Evolutionary conservation across 1,140 invertebrate genomes (phyloP), one percentile per base, ranked within the genome.

Genomic region (Neuroterus valhalla): DNA sequence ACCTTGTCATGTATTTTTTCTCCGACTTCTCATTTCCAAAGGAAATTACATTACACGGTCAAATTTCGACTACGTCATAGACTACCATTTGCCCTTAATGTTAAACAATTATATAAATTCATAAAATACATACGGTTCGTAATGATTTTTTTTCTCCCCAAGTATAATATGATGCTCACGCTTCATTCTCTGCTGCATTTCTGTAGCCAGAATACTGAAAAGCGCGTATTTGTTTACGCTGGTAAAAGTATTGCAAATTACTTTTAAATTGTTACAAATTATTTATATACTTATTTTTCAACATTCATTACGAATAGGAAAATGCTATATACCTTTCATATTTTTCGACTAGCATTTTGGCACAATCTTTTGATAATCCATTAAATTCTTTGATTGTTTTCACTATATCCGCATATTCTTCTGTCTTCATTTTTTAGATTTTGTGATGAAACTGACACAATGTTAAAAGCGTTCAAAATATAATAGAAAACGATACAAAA

Each of bases 121-220:
- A 72, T 17, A 48, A 14, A 23, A 72, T 21, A 69, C 72, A 78
- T 70, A 87, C 86, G 23, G 82, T 15, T 76, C 70, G 23, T 84
- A 83, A 77, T 87, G 86, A 44, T 81, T 66, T 26, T 76, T 71
- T 1, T 77, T 75, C 3, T 62, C 68, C 11, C 68, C 72, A 70
- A 83, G 84, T 31, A 86, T 43, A 70, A 74, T 80, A 2, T 17
- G 14, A 75, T 85, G 89, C 80, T 75, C 89, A 15, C 46, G 70
- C 86, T 90, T 91, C 88, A 90, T 91, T 84, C 75, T 85, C 74
- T 81, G 86, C 81, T 82, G 88, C 75, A 83, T 86, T 78, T 88
- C 86, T 76, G 83, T 80, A 38, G 87, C 88, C n/a, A 92, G 68
- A 77, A 93, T 93, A 79, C 92, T 92, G 31, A 87, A 89, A 17